Evolutionary conservation across 2,888 invertebrate genomes (phyloP).

Genomic region (Tridacna gigas): DNA sequence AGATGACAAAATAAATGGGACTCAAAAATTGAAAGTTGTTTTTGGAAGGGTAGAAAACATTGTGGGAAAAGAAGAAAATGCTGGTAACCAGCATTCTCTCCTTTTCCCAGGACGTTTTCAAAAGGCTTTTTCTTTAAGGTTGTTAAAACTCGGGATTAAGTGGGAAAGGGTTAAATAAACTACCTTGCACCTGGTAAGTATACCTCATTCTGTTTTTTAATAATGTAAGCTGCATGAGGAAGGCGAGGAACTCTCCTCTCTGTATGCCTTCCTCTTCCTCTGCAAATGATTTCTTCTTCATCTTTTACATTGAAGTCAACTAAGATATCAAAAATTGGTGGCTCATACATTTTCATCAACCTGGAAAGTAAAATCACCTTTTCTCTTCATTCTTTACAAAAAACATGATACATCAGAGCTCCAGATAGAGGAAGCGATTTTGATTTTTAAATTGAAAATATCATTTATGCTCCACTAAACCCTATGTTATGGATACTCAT

Average conservation of each 20-base stretch:
- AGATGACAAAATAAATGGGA: no score
- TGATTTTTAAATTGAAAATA: no score
- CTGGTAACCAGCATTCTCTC: background rate
- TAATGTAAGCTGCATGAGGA: conserved; percentile 9
- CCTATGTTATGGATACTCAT: no score
- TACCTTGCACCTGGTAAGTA: no score
- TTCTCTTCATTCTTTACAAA: no score
- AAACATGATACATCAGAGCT: no score
- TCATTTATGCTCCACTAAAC: no score
- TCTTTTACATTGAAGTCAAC: background rate
- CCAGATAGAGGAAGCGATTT: no score
- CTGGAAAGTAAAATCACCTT: background rate
- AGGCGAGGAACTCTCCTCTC: conserved; percentile 9
- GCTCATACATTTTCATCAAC: background rate
- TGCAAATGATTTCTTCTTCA: conserved; percentile 1
- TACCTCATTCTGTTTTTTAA: conserved; percentile 16
- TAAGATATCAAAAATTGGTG: background rate
- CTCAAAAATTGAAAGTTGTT: no score
- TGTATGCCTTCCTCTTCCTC: background rate
- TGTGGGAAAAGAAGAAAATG: no score
- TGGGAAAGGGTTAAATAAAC: background rate
- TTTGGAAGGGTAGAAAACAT: no score
- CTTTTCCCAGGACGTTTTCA: background rate
- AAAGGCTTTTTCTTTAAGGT: background rate
- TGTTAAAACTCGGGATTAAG: background rate